Evolutionary conservation across 2,113 vertebrate species (phyloP), one percentile per base, ranked within the genome.

Genomic region (Epinephelus lanceolatus): DNA sequence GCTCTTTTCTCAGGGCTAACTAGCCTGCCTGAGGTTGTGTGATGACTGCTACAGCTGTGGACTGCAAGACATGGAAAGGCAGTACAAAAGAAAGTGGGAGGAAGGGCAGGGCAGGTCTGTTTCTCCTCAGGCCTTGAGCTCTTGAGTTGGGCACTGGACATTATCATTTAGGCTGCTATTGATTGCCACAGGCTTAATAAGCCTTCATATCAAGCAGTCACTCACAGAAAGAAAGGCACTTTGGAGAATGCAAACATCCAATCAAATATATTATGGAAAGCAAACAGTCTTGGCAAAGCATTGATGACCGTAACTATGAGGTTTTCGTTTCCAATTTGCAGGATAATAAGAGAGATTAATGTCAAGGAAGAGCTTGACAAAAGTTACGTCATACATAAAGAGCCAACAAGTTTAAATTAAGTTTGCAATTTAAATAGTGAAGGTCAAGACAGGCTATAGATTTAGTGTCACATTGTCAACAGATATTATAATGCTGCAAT

Each of bases 1-100:
- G 86, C 86, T 92, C 86, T 93, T 92, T 92, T 92, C 85, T 90
- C 78, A 76, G 91, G 94, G 95, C 95, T 94, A 94, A 94, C 88
- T 87, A 93, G 94, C 71, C 91, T 89, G 81, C 93, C 92, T 72
- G 92, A 92, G 94, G 94, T 88, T 93, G 92, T 88, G 90, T 89
- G 90, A 88, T 88, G 89, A 88, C 89, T 91, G 93, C 88, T 92
- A 83, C 84, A 89, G 85, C 89, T 91, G 87, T 85, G 85, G 74
- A 86, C 87, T 80, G 69, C 59, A 71, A 74, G 67, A 61, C 81
- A 66, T 52, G 84, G 52, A 81, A 83, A 86, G 47, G 81, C 85
- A 49, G 51, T n/a, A 59, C 8, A 62, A 70, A 60, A 71, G 49
- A 53, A 87, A 75, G 71, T 65, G 78, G 85, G 83, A 87, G 80